Evolutionary conservation across 2,888 invertebrate genomes (phyloP).

Genomic region (Lingula anatina): DNA sequence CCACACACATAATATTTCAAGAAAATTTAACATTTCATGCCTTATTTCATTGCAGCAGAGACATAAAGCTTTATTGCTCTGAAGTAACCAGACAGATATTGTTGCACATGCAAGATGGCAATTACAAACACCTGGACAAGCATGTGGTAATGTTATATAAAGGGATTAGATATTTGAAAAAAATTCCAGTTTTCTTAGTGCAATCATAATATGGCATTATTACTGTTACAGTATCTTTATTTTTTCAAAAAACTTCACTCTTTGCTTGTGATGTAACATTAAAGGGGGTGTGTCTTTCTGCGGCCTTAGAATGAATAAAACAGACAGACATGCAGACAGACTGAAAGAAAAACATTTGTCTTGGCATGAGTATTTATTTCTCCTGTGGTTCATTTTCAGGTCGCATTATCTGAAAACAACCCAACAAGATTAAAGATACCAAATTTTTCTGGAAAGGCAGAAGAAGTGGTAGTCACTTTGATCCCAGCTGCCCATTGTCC

Average conservation of each 20-base stretch:
- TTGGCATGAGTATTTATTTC: too few relatives aligned
- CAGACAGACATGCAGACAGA: too few relatives aligned
- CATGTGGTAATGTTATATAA: slow-evolving; percentile 29
- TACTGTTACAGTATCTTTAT: background rate
- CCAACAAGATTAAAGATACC: background rate
- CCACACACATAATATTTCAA: too few relatives aligned
- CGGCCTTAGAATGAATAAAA: too few relatives aligned
- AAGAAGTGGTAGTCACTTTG: slow-evolving; percentile 60
- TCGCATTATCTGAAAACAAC: background rate
- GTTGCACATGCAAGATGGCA: slow-evolving; percentile 36
- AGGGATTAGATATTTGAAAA: background rate
- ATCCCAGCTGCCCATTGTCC: slow-evolving; percentile 77
- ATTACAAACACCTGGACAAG: slow-evolving; percentile 30
- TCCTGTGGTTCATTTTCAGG: too few relatives aligned
- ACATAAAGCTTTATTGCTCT: slow-evolving; percentile 50
- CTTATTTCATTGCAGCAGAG: slow-evolving; percentile 24
- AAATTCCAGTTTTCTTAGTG: background rate
- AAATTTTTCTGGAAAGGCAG: slow-evolving; percentile 16
- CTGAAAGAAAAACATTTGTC: too few relatives aligned
- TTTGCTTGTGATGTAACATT: slow-evolving; percentile 30
- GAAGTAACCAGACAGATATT: slow-evolving; percentile 50
- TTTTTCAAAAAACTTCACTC: slow-evolving; percentile 24
- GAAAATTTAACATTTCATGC: too few relatives aligned
- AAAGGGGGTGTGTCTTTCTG: too few relatives aligned
- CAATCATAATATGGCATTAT: background rate